Evolutionary conservation across 2,113 vertebrate species (phyloP).

Genomic region (Epinephelus fuscoguttatus): DNA sequence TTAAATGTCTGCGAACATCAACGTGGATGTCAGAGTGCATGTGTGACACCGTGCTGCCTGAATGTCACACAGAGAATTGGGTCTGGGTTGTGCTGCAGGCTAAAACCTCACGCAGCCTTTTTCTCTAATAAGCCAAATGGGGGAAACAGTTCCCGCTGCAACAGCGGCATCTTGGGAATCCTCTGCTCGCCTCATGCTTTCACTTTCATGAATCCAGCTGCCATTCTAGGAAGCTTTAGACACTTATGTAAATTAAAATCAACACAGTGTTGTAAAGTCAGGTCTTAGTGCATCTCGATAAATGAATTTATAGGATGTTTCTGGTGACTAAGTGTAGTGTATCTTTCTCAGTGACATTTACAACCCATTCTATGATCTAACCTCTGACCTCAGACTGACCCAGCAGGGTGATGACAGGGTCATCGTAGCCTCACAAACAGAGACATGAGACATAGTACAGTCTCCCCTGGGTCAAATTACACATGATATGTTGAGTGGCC

Average conservation of each 20-base stretch:
- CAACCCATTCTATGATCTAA: constrained; percentile 52
- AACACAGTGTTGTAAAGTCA: background rate
- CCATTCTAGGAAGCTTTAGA: constrained; percentile 30
- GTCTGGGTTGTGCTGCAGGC: constrained; percentile 73
- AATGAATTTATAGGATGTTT: constrained; percentile 43
- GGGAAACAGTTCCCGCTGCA: constrained; percentile 49
- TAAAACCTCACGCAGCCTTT: constrained; percentile 64
- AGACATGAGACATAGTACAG: constrained; percentile 3
- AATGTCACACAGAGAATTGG: constrained; percentile 76
- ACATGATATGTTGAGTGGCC: constrained; percentile 25
- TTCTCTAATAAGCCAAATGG: constrained; percentile 71
- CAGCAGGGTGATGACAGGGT: constrained; percentile 48
- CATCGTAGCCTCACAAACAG: constrained; percentile 10
- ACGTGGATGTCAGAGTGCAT: constrained; percentile 58
- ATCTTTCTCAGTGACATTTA: constrained; percentile 60
- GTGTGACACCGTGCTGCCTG: constrained; percentile 66
- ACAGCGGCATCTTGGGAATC: constrained; percentile 58
- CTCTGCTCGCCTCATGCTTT: constrained; percentile 57
- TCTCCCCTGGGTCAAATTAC: constrained; percentile 37
- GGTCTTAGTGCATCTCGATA: constrained; percentile 16
- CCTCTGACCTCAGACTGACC: constrained; percentile 64
- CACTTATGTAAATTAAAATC: constrained; percentile 61
- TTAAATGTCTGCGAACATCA: constrained; percentile 64
- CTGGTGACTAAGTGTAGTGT: constrained; percentile 35
- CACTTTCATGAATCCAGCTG: constrained; percentile 46